Base-by-base conservation (phyloP, 1,140 invertebrate genomes). In the Drosophila novamexicana region DNA sequence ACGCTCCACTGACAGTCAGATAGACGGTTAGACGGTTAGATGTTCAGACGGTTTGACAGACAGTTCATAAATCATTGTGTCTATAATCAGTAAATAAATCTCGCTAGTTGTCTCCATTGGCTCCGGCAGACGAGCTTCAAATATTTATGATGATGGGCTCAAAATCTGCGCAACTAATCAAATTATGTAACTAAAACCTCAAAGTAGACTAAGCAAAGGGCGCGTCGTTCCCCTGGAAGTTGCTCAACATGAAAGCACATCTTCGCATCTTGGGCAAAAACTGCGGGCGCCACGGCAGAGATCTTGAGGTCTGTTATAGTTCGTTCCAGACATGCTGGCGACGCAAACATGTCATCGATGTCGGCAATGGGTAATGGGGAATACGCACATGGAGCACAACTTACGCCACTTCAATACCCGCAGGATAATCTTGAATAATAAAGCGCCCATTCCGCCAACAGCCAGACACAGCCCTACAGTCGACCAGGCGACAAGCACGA, bases 381-480 rank as follows among this genome's bases (percentile, higher is more conserved):
- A 53, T 62, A 52, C 67, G 65, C 69, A 83, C 54, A 63, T 50
- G 47, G 61, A 75, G 59, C 63, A 71, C 62, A 66, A 47, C 58
- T 66, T 34, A 53, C 65, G 69, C 61, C 72, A 77, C 79, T 82
- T 77, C 69, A 77, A 82, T 88, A 79, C 83, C 83, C 83, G 83
- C 79, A 79, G 83, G 79, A 79, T 86, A 86, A 81, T 86, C 83
- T 86, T 86, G 82, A 86, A 86, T 86, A 86, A 86, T 86, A 86
- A 86, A 86, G 75, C 61, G 34, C 52, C 29, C 73, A 39, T 59
- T 39, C 66, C 58, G 42, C 14, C 39, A 40, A 44, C 67, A 50
- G 42, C 14, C 37, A 37, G 56, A 29, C 34, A 50, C 14, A 45
- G 56, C 12, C 29, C 50, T 7, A 12, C 61, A 54, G 14, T 7